Evolutionary conservation across 2,888 invertebrate genomes (phyloP).

Genomic region (Drosophila falleni): DNA sequence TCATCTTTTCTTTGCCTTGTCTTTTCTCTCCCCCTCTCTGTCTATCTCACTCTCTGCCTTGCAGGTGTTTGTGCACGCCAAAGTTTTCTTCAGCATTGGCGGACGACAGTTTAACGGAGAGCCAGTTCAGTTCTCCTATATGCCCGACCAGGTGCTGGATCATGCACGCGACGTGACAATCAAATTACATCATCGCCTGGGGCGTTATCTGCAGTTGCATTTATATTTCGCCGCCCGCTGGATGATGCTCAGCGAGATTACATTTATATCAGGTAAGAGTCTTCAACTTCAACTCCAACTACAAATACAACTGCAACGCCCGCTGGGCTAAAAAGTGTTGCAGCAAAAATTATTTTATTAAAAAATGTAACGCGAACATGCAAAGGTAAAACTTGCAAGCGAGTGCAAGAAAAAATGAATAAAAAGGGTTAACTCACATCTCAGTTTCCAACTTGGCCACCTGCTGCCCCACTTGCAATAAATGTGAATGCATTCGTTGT

Average conservation of each 20-base stretch:
- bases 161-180: constrained; percentile 93
- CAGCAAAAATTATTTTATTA: constrained; percentile 60
- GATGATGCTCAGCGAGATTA: constrained; percentile 94
- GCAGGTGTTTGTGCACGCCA: constrained; percentile 92
- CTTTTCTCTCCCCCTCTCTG: background rate
- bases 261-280: constrained; percentile 91
- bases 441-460: constrained; percentile 50
- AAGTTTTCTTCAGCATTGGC: constrained; percentile 91
- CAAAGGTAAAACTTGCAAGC: constrained; percentile 33
- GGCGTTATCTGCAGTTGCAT: constrained; percentile 90
- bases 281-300: background rate
- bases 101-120: constrained; percentile 90
- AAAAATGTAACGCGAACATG: constrained; percentile 56
- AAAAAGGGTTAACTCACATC: constrained; percentile 58
- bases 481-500: constrained; percentile 61
- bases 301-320: constrained; percentile 22
- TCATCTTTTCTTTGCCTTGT: constrained; percentile 27
- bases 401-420: constrained; percentile 2
- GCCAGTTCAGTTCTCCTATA: constrained; percentile 91
- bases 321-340: constrained; percentile 55
- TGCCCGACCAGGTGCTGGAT: constrained; percentile 91
- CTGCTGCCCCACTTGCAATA: constrained; percentile 58
- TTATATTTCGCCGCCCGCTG: constrained; percentile 92
- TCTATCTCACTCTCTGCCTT: constrained; percentile 3
- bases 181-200: constrained; percentile 91